Evolutionary conservation across 1,140 invertebrate species (phyloP).

Genomic region (Kradibia gibbosae): DNA sequence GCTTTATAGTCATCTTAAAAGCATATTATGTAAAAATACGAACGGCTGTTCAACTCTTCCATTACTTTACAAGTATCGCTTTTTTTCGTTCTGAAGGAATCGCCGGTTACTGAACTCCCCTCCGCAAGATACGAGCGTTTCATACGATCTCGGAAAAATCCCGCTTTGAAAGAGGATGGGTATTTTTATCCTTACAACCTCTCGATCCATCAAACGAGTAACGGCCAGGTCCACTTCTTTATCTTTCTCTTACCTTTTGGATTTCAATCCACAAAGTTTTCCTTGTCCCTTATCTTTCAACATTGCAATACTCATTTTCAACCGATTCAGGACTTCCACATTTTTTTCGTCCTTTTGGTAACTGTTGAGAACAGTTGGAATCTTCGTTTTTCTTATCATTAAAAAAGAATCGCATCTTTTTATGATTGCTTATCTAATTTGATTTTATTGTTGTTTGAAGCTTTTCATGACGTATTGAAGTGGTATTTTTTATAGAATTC

Average conservation of each 20-base stretch:
- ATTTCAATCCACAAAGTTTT: conserved; percentile 3
- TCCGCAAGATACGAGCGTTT: background rate
- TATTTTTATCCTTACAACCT: conserved; percentile 18
- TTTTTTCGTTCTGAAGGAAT: background rate
- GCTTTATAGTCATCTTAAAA: conserved; percentile 8
- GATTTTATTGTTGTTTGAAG: too few species aligned
- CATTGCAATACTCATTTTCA: background rate
- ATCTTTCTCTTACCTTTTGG: background rate
- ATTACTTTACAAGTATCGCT: conserved; percentile 3
- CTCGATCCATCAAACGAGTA: conserved; percentile 17
- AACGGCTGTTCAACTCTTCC: background rate
- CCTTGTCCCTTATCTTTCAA: background rate
- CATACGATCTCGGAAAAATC: background rate
- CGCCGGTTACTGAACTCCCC: background rate
- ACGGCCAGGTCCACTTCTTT: background rate
- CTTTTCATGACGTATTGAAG: too few species aligned
- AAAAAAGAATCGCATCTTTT: too few species aligned
- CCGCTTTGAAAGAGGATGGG: background rate
- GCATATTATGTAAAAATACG: conserved; percentile 6
- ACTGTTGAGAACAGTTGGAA: background rate
- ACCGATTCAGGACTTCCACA: background rate
- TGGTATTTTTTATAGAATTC: too few species aligned
- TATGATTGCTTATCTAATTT: too few species aligned
- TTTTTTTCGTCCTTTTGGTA: background rate
- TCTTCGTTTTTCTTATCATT: background rate